Conservation (phyloP, 2,797 vertebrate species). For the Hydrophis major region DNA sequence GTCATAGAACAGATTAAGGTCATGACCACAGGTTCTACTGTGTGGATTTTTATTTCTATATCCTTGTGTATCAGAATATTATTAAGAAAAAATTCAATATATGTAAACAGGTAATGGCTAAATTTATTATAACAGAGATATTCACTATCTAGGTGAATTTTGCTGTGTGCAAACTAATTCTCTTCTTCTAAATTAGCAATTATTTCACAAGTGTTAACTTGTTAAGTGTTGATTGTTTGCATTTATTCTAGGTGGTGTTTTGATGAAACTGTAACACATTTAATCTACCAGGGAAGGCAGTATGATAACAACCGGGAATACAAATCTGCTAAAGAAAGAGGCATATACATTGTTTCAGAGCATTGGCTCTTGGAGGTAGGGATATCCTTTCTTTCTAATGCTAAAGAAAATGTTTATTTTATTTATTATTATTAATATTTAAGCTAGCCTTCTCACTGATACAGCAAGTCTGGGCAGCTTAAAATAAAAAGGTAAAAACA, state of each 20-base stretch:
- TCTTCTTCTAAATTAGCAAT: not conserved
- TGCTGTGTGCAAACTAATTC: not conserved
- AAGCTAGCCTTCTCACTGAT: not conserved
- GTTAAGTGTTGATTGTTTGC: not conserved
- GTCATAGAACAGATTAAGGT: no score
- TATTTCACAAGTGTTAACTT: not conserved
- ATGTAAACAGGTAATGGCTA: not conserved
- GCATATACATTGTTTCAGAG: conserved; percentile 90
- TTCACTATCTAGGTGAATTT: not conserved
- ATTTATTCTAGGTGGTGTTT: conserved; percentile 84
- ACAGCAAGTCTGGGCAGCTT: not conserved
- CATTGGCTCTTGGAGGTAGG: conserved; percentile 91
- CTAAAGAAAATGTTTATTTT: not conserved
- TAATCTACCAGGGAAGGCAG: conserved; percentile 91
- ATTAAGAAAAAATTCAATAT: not conserved
- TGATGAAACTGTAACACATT: conserved; percentile 95
- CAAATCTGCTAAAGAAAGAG: conserved; percentile 87
- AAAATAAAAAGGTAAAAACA: not conserved
- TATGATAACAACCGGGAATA: conserved; percentile 92
- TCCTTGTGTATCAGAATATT: not conserved
- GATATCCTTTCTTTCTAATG: not conserved
- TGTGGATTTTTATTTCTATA: not conserved
- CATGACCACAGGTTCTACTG: no score
- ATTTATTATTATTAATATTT: not conserved
- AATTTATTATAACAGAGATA: not conserved